These are phyloP conservation scores for Tetramorium simillimum DNA, from an alignment of 1,140 invertebrate genomes.

Conservation along the genomic window DNA sequence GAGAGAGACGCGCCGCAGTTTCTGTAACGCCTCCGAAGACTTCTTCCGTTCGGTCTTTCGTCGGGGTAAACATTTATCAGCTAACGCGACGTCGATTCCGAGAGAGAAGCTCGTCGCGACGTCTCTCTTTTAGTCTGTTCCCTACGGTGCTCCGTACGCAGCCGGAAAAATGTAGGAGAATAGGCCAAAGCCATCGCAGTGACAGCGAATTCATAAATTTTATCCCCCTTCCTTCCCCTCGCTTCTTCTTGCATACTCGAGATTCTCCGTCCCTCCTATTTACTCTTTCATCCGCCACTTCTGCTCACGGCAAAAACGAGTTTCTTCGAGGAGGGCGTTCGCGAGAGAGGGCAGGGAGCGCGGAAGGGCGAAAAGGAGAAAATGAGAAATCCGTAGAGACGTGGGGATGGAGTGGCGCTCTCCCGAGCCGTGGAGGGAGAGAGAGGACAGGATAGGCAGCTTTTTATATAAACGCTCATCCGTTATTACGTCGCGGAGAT, in stretches of 20 bases:
- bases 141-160: neutral
- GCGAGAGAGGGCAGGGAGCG: conserved; percentile 32
- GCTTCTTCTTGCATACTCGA: conserved; percentile 48
- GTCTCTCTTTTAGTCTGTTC: neutral
- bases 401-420: conserved; percentile 22
- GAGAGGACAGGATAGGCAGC: conserved; percentile 44
- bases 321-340: conserved; percentile 50
- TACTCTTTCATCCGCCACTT: conserved; percentile 78
- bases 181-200: conserved; percentile 52
- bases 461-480: conserved; percentile 78
- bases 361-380: conserved; percentile 67
- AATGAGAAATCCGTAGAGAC: conserved; percentile 64
- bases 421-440: neutral
- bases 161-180: conserved; percentile 11
- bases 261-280: conserved; percentile 73
- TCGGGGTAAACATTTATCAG: conserved; percentile 70
- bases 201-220: conserved; percentile 83
- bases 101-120: neutral
- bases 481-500: conserved; percentile 79
- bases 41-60: conserved; percentile 9
- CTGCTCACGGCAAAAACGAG: conserved; percentile 72
- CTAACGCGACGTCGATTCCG: conserved; percentile 64
- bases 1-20: neutral
- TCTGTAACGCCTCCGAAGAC: neutral
- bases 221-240: conserved; percentile 24